These are phyloP conservation scores for Magallana gigas DNA, from an alignment of 1,140 invertebrate species.

Conservation along the genomic window DNA sequence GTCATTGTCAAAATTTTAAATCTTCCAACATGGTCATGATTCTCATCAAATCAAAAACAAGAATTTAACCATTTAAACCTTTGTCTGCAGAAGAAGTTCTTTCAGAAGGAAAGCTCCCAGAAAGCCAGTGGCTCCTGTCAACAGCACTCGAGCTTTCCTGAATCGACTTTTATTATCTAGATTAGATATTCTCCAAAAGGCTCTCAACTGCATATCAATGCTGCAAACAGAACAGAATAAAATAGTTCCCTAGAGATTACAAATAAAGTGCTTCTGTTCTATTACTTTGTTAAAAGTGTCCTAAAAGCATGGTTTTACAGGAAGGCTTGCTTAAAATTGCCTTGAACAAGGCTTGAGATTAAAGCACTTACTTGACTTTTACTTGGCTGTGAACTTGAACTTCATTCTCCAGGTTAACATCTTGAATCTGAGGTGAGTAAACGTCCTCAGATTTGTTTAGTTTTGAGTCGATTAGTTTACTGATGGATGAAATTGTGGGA, in stretches of 20 bases:
- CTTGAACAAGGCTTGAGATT: background rate
- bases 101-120: conserved; percentile 79
- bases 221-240: conserved; percentile 56
- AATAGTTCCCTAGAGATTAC: background rate
- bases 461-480: conserved; percentile 74
- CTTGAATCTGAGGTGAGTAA: background rate
- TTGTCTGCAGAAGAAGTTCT: conserved; percentile 77
- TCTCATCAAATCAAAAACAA: background rate
- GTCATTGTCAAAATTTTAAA: background rate
- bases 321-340: background rate
- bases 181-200: conserved; percentile 80
- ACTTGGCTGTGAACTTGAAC: conserved; percentile 78
- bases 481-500: conserved; percentile 77
- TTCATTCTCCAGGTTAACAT: conserved; percentile 75
- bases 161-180: conserved; percentile 73
- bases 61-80: conserved; percentile 66
- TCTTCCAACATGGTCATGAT: no score
- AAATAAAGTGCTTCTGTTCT: background rate
- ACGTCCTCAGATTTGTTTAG: conserved; percentile 49
- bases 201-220: conserved; percentile 80
- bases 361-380: conserved; percentile 73
- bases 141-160: conserved; percentile 74
- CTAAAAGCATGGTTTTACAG: no score
- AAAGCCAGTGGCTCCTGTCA: conserved; percentile 81
- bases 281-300: no score